Base-by-base conservation (phyloP, 2,113 vertebrate genomes). In the Apus apus region DNA sequence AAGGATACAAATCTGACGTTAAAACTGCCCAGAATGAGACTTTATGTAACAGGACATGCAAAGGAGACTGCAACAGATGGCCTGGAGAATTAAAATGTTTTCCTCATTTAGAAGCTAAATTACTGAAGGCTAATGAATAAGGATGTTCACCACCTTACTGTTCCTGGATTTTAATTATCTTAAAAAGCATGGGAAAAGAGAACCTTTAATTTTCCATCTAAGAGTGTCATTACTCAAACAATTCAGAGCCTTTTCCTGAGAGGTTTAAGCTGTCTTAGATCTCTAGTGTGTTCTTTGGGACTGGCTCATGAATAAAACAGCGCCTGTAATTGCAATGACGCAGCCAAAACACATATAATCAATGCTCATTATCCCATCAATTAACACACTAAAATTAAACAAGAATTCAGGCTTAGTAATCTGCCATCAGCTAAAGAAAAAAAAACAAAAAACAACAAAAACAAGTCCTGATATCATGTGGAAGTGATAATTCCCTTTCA, bases 301-400 rank as follows among this genome's bases (percentile, higher is more conserved):
- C 79, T 68, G 60, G 90, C 89, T 97, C 89, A 93, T 96, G 96
- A 97, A 97, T 97, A 97, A 98, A 97, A 96, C 94, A 97, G 79
- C 85, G 71, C 61, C 56, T 78, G 53, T 87, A 97, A 98, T 98
- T 97, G 90, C 90, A 94, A 79, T 92, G 94, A 95, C 23, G 65
- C 60, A 95, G 95, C 84, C 89, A 93, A 96, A 94, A 95, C 80
- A 57, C 94, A 96, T 95, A 87, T 93, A 96, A 95, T 96, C 86
- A 81, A 92, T 93, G 93, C 90, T 97, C 87, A 95, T 97, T 97
- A 96, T 95, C 90, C 94, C 56, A 90, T 97, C 96, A 97, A 95
- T 97, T 96, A 97, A 95, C 94, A 97, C 87, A 96, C 92, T 93
- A 96, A 96, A 97, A 98, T 96, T 94, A 96, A 96, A 93, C 86